Evolutionary conservation across 1,140 invertebrate genomes (phyloP).

Genomic region (Pogonognathellus flavescens): DNA sequence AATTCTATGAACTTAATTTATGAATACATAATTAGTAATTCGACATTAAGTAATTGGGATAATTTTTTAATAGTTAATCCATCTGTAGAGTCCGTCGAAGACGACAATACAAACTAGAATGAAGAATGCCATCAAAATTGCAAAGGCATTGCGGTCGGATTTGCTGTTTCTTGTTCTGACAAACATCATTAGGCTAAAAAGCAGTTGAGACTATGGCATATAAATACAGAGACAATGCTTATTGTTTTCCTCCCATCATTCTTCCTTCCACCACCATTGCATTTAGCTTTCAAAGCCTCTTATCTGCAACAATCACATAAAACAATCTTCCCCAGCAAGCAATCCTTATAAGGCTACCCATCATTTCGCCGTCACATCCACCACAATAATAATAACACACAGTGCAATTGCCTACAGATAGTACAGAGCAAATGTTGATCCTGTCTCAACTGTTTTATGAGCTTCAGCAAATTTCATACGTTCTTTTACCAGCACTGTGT

Average conservation of each 20-base stretch:
- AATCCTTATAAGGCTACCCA: slow-evolving; percentile 13
- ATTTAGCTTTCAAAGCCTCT: slow-evolving; percentile 3
- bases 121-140: slow-evolving; percentile 27
- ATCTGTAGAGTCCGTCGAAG: slow-evolving; percentile 12
- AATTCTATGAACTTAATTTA: too few relatives aligned
- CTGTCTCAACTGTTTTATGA: background rate
- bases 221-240: slow-evolving; percentile 26
- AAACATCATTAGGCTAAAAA: slow-evolving; percentile 18
- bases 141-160: slow-evolving; percentile 13
- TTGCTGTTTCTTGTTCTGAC: slow-evolving; percentile 20
- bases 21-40: too few relatives aligned
- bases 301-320: slow-evolving; percentile 35
- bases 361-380: slow-evolving; percentile 20
- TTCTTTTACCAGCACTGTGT: background rate
- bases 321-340: slow-evolving; percentile 21
- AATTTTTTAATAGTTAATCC: background rate
- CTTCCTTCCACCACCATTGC: background rate
- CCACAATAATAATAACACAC: background rate
- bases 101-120: slow-evolving; percentile 16
- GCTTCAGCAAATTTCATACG: background rate
- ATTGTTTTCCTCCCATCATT: slow-evolving; percentile 30
- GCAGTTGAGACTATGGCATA: background rate
- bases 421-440: background rate
- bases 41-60: background rate
- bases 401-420: too few relatives aligned